Base-by-base conservation (phyloP, 2,113 vertebrate genomes). In the Galeopterus variegatus region DNA sequence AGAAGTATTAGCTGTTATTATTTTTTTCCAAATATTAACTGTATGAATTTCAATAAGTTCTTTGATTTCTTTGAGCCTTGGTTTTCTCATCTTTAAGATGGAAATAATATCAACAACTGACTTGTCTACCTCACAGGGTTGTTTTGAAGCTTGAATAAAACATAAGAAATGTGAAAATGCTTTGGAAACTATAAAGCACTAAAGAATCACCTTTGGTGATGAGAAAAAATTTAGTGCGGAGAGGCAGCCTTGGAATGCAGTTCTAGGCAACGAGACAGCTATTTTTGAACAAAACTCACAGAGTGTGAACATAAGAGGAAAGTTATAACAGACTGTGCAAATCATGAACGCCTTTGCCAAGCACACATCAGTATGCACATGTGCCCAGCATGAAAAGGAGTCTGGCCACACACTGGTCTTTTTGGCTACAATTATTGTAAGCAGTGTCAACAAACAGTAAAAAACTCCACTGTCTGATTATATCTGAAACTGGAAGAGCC, bases 281-380 rank as follows among this genome's bases (percentile, higher is more conserved):
- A 48, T 86, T 69, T 96, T 23, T 96, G 15, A 88, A 75, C 70
- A 95, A 97, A 97, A 70, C 36, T 33, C 87, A 75, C 72, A 64
- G 72, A n/a, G 50, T 36, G 77, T 79, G 94, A 88, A 83, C 73
- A 48, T 13, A 56, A 67, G 52, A 80, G 62, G 65, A 48, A 92
- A 93, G 93, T 45, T 75, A 58, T 81, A 79, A 84, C 58, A 96
- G 83, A 48, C 92, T 96, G 94, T 90, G 79, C 23, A 97, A 91
- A 93, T 93, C 58, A 14, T 48, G 75, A 76, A 23, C 24, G 7
- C 10, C 31, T 88, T 56, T 89, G 90, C 90, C 94, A 95, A 86
- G 72, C 72, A 82, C 85, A 81, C n/a, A 23, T 83, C n/a, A 70
- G 67, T 48, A 45, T 56, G 36, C 52, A 28, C 60, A 14, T 75